Base-by-base conservation (phyloP, 2,113 vertebrate genomes). In the Geococcyx californianus region DNA sequence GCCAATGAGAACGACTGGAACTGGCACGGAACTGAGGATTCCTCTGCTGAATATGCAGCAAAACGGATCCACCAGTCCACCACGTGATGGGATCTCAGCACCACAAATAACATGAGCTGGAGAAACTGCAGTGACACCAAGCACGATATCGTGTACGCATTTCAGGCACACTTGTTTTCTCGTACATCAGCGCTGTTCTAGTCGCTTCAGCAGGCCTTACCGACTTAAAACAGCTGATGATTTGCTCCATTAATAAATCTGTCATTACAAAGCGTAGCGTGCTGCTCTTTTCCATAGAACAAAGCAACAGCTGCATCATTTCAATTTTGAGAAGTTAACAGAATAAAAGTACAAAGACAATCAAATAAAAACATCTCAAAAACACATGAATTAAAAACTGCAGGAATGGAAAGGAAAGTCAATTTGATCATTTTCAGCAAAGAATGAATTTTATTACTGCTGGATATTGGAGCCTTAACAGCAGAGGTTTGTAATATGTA, bases 221-320 rank as follows among this genome's bases (percentile, higher is more conserved):
- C 73, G 54, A 79, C 60, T 94, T 56, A 67, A 75, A 95, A 62
- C 33, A 70, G 83, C 72, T 84, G 80, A 62, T 66, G 64, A 87
- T 63, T 78, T 93, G n/a, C 68, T 94, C 64, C 73, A 64, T 72
- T 92, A 91, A 86, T 84, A 92, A 84, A 86, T 25, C 68, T 87
- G 73, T 81, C 91, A 92, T 75, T 87, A 78, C 67, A 77, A 94
- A 92, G 44, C 16, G 56, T n/a, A 83, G 66, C 1, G 1, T 29
- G 52, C 16, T 73, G 44, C 82, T 88, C 58, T 68, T 26, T 87
- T 55, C 87, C 56, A 31, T 0, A 69, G 94, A 94, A 77, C 59
- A 93, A 90, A 84, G 92, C 72, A 88, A 93, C 55, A 96, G 79
- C 83, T 73, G 87, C 45, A 83, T 49, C 40, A 64, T 55, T 92